These are phyloP conservation scores for Epiblema foenella DNA, from an alignment of 2,888 invertebrate species.

Conservation along the genomic window DNA sequence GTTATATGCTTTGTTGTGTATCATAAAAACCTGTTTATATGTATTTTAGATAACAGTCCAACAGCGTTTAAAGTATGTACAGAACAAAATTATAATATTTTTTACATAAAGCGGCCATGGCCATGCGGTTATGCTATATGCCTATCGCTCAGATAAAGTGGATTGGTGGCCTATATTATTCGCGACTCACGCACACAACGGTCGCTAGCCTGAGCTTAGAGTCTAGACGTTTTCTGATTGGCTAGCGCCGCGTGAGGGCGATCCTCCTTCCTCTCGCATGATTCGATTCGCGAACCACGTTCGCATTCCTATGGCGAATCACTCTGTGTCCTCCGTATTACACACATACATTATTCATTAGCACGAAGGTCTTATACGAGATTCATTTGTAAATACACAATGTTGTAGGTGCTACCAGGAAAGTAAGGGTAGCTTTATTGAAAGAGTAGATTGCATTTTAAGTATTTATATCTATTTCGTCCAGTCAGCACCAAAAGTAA, in stretches of 20 bases:
- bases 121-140: slow-evolving; percentile 25
- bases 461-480: too few relatives aligned
- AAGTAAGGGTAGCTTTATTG: slow-evolving; percentile 49
- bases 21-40: slow-evolving; percentile 24
- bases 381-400: slow-evolving; percentile 1
- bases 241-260: slow-evolving; percentile 76
- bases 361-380: neutral
- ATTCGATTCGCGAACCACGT: slow-evolving; percentile 78
- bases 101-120: slow-evolving; percentile 17
- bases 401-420: slow-evolving; percentile 55
- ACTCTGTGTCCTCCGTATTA: slow-evolving; percentile 64
- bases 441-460: neutral
- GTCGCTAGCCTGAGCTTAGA: slow-evolving; percentile 57
- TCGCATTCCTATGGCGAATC: slow-evolving; percentile 66
- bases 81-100: slow-evolving; percentile 11
- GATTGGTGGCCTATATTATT: slow-evolving; percentile 69
- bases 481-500: too few relatives aligned
- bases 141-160: slow-evolving; percentile 28
- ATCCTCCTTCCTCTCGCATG: slow-evolving; percentile 82
- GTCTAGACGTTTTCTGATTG: slow-evolving; percentile 72
- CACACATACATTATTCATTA: slow-evolving; percentile 48
- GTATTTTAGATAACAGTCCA: slow-evolving; percentile 25
- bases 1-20: slow-evolving; percentile 34
- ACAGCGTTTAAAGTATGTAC: slow-evolving; percentile 14
- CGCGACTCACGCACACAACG: slow-evolving; percentile 67